phyloP scores from a whole-genome alignment of 2,888 invertebrate species.

The Lochmaea crataegi region DNA sequence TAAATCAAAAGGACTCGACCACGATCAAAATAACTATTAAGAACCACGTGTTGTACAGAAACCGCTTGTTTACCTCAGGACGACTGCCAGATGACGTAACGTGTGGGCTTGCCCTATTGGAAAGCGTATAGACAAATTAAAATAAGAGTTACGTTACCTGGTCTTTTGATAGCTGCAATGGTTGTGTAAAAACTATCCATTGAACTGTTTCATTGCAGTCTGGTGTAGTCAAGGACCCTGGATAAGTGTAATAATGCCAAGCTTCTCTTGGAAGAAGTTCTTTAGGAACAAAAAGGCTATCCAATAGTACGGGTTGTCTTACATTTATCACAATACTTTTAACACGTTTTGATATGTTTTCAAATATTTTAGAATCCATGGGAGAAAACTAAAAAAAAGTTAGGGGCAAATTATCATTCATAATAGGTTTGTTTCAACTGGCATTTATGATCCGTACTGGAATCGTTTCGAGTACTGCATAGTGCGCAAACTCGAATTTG shows the following conservation, averaged over 20 bases:
- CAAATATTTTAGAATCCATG: slow-evolving; percentile 28
- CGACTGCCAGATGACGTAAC: too few relatives aligned
- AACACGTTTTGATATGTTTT: slow-evolving; percentile 36
- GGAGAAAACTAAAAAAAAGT: slow-evolving; percentile 29
- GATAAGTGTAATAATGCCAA: slow-evolving; percentile 72
- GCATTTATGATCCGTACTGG: too few relatives aligned
- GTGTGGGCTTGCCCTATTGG: too few relatives aligned
- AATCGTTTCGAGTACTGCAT: too few relatives aligned
- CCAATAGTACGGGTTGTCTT: slow-evolving; percentile 11
- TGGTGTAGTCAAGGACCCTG: slow-evolving; percentile 80
- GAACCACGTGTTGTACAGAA: too few relatives aligned
- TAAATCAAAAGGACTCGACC: too few relatives aligned
- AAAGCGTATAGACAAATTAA: too few relatives aligned
- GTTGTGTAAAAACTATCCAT: slow-evolving; percentile 74
- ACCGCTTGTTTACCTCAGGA: too few relatives aligned
- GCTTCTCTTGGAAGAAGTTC: slow-evolving; percentile 41
- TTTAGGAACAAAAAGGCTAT: slow-evolving; percentile 10
- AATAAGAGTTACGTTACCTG: slow-evolving; percentile 42
- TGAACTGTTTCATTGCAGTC: slow-evolving; percentile 75
- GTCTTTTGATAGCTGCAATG: slow-evolving; percentile 63
- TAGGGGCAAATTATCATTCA: too few relatives aligned
- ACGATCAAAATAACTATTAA: too few relatives aligned
- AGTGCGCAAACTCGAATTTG: too few relatives aligned
- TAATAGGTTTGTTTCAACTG: too few relatives aligned
- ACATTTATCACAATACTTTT: slow-evolving; percentile 31